These are phyloP conservation scores for Drosophila siamana DNA, from an alignment of 2,888 invertebrate species.

Conservation along the genomic window DNA sequence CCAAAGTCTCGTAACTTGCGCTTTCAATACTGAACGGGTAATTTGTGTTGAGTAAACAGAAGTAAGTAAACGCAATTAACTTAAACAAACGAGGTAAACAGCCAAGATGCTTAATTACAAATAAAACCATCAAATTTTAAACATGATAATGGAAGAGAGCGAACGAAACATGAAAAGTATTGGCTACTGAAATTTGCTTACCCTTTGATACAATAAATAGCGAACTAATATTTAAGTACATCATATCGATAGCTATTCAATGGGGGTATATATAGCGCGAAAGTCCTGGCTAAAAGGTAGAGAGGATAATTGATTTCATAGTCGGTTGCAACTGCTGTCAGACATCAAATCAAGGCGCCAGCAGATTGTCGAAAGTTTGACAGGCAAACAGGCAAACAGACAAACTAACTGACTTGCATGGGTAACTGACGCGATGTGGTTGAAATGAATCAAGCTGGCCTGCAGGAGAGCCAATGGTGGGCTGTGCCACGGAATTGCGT, in stretches of 20 bases:
- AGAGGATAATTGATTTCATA: slow-evolving; percentile 47
- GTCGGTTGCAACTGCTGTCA: slow-evolving; percentile 31
- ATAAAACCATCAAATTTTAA: not conserved
- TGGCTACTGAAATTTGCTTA: not conserved
- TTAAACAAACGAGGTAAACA: slow-evolving; percentile 26
- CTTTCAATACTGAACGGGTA: not conserved
- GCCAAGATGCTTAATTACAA: slow-evolving; percentile 1
- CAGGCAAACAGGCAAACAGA: slow-evolving; percentile 29
- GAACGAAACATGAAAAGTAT: not conserved
- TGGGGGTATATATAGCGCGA: not conserved
- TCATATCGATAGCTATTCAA: not conserved
- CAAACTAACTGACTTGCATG: slow-evolving; percentile 21
- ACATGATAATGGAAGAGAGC: not conserved
- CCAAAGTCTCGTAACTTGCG: not conserved
- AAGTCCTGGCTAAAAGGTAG: slow-evolving; percentile 7
- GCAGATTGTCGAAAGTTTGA: slow-evolving; percentile 22
- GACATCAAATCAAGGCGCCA: slow-evolving; percentile 22
- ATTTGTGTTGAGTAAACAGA: slow-evolving; percentile 32
- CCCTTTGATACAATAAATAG: not conserved
- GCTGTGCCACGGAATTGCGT: slow-evolving; percentile 23
- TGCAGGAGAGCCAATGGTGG: not conserved
- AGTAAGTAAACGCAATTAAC: slow-evolving; percentile 34
- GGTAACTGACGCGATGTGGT: slow-evolving; percentile 34
- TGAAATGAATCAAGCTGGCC: slow-evolving; percentile 21
- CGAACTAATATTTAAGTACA: not conserved